These are phyloP conservation scores for Paramuricea clavata DNA, from an alignment of 92 coral and sea anemone genomes.

Conservation along the genomic window DNA sequence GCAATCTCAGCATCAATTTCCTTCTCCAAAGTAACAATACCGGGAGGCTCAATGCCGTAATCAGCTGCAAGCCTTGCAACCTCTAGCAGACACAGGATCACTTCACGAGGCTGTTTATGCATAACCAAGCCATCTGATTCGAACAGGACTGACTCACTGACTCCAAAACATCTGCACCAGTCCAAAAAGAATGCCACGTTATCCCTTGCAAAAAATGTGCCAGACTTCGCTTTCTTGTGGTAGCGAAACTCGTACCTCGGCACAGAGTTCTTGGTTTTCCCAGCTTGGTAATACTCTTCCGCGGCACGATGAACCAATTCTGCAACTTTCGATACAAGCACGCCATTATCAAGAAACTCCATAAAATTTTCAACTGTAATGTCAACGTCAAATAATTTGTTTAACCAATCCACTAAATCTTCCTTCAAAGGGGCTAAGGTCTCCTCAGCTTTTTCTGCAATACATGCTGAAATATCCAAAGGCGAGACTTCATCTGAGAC, in stretches of 20 bases:
- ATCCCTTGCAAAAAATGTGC: conserved; percentile 96
- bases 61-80: conserved; percentile 91
- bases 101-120: conserved; percentile 94
- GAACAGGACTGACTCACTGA: conserved; percentile 91
- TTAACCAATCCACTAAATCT: conserved; percentile 93
- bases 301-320: conserved; percentile 88
- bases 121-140: conserved; percentile 96
- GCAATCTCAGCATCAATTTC: conserved; percentile 98
- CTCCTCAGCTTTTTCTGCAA: conserved; percentile 85
- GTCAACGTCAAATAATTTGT: conserved; percentile 81
- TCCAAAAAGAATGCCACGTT: conserved; percentile 89
- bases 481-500: conserved; percentile 23
- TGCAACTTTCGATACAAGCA: conserved; percentile 92
- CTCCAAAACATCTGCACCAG: conserved; percentile 94
- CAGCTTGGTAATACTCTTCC: conserved; percentile 69
- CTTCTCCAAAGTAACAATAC: conserved; percentile 85
- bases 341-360: conserved; percentile 89
- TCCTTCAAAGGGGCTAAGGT: conserved; percentile 87
- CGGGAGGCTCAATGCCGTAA: conserved; percentile 95
- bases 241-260: conserved; percentile 77
- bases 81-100: conserved; percentile 85
- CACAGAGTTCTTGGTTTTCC: conserved; percentile 63
- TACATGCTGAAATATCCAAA: conserved; percentile 66
- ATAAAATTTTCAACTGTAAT: conserved; percentile 85
- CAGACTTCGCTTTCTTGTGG: conserved; percentile 93